Evolutionary conservation across 2,888 invertebrate species (phyloP), one percentile per base, ranked within the genome.

Genomic region (Drosophila limbata): DNA sequence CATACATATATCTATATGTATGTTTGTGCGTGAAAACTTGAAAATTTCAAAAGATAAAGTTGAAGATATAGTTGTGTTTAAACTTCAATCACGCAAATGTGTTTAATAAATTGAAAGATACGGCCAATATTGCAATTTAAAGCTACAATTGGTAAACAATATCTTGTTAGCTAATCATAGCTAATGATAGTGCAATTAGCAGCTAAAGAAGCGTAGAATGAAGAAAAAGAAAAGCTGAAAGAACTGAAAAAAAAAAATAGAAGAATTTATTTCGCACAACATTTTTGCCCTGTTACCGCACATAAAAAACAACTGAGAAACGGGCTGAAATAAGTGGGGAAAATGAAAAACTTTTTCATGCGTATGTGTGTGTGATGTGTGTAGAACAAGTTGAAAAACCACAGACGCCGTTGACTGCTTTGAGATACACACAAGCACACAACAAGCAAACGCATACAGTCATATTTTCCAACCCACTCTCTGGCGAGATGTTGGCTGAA

Each of bases 381-480:
- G 55, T 63, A 51, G 59, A 55, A 56, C 69, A 69, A 65, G 53
- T 74, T 76, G 76, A 79, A 75, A 79, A 77, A 75, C 65, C 76
- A 79, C 79, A 77, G 79, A 79, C 71, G 76, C 76, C 48, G 51
- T 63, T 71, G 61, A 48, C 61, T 60, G 55, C 48, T 33, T 57
- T 72, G 28, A 47, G 53, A 66, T 62, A 67, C 37, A 50, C 42
- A 47, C 59, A 40, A 15, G 42, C 55, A 40, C 31, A 28, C 48
- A 39, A 33, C 21, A 39, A 35, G 44, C 73, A 21, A 50, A 72
- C 77, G 59, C 79, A 78, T 47, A 47, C 51, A 17, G 11, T 60
- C 69, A 88, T 88, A 81, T 8, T 74, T 89, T 86, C 89, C 89
- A 88, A 89, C 71, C 71, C 76, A 88, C 89, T 85, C 89, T 88